Conservation (phyloP, 2,888 invertebrate species). For the Sinentomon sp. region DNA sequence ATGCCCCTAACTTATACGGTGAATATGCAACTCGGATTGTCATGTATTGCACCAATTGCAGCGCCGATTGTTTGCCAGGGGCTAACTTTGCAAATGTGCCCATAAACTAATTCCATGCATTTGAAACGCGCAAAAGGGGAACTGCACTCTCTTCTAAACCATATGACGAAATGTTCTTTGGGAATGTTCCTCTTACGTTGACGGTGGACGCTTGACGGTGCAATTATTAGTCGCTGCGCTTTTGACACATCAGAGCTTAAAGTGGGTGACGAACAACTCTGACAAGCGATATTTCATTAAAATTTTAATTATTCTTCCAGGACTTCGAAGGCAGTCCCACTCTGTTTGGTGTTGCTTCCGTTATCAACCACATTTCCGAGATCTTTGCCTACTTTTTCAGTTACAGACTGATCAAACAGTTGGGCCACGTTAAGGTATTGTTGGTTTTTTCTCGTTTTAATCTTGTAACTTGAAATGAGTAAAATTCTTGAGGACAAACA, state of each 20-base stretch:
- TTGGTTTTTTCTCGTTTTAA: background rate
- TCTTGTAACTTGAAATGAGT: background rate
- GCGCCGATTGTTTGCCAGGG: too few species aligned
- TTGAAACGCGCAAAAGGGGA: too few species aligned
- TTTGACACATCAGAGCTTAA: background rate
- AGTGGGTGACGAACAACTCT: background rate
- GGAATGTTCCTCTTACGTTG: too few species aligned
- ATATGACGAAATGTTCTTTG: too few species aligned
- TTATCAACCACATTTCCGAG: slow-evolving; percentile 95
- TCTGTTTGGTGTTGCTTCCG: slow-evolving; percentile 88
- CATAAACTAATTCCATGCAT: too few species aligned
- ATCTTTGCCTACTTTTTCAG: slow-evolving; percentile 96
- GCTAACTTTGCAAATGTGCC: too few species aligned
- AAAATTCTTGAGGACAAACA: background rate
- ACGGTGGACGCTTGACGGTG: too few species aligned
- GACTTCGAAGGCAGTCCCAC: slow-evolving; percentile 90
- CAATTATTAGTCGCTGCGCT: background rate
- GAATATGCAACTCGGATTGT: too few species aligned
- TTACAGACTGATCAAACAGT: slow-evolving; percentile 71
- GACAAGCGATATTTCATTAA: background rate
- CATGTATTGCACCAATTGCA: too few species aligned
- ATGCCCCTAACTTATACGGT: too few species aligned
- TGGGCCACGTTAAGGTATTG: slow-evolving; percentile 72
- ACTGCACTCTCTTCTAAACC: too few species aligned
- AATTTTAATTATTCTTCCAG: slow-evolving; percentile 22